phyloP scores from a whole-genome alignment of 2,113 vertebrate species.

The Podilymbus podiceps region DNA sequence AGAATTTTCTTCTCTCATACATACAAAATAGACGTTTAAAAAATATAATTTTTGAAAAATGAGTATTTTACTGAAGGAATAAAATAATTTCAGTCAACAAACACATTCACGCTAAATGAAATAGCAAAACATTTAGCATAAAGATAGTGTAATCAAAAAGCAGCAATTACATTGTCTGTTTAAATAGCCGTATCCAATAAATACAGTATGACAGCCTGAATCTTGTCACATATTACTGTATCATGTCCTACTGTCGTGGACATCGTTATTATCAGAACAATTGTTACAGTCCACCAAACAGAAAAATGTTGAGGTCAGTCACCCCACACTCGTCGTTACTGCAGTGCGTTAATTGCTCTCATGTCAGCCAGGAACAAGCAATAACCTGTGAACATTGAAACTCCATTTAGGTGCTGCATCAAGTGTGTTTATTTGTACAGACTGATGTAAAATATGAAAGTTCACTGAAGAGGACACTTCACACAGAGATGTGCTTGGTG shows the following conservation, averaged over 20 bases:
- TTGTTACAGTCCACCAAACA: neutral
- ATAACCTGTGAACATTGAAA: neutral
- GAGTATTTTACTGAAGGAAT: neutral
- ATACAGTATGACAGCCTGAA: neutral
- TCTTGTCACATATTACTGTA: neutral
- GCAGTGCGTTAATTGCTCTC: neutral
- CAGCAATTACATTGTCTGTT: neutral
- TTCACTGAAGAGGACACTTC: neutral
- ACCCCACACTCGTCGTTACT: neutral
- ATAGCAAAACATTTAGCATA: neutral
- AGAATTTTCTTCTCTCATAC: neutral
- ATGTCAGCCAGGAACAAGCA: neutral
- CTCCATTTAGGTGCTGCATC: neutral
- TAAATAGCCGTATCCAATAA: neutral
- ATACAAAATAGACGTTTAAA: neutral
- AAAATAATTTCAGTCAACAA: neutral
- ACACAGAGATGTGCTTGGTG: neutral
- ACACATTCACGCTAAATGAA: neutral
- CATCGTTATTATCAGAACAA: neutral
- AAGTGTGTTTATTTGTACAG: neutral
- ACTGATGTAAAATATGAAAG: neutral
- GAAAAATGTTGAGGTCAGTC: neutral
- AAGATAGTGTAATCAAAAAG: neutral
- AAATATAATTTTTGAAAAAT: neutral
- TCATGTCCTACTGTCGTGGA: neutral